Evolutionary conservation across 2,888 invertebrate species (phyloP), one percentile per base, ranked within the genome.

Genomic region (Apodemia hepburni): DNA sequence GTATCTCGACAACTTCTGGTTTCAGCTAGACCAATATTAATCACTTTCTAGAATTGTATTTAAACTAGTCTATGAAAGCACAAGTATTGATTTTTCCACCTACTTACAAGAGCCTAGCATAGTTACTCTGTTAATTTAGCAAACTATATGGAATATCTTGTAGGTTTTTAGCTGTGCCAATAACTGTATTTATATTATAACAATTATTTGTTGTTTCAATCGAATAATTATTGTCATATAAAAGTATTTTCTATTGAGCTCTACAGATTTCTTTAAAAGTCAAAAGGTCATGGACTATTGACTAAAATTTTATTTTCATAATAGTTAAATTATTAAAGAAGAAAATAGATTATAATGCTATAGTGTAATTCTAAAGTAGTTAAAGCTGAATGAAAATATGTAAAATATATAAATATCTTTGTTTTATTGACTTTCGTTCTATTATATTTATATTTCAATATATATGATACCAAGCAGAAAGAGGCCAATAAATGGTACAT

Each of bases 81-180:
- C 18, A 69, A 81, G 82, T 90, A 90, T 90, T 89, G 89, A 90
- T 90, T 90, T 89, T 87, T 84, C 73, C 61, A 72, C 77, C 22
- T 54, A 42, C 42, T 42, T 42, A 54, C 6, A 2, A 54, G 54
- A 27, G 54, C 18, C 51, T 54, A 54, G 27, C 12, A 27, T 12
- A 54, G 22, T 27, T 54, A 27, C 42, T 54, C 9, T 54, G 54
- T 5, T 22, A 54, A 54, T 54, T 54, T 12, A 27, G 11, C 74
- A 81, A 76, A 82, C 82, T 84, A 82, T 79, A 76, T n/a, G n/a
- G 75, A 74, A 72, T 75, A 75, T 75, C 66, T 67, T 67, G 27
- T 27, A 3, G 27, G 6, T 33, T 7, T 33, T 6, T 33, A 33
- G 7, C 33, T 33, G 7, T 33, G 7, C 33, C 33, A 33, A 33